These are phyloP conservation scores for Microplitis deprimator DNA, from an alignment of 2,888 invertebrate species.

Conservation along the genomic window DNA sequence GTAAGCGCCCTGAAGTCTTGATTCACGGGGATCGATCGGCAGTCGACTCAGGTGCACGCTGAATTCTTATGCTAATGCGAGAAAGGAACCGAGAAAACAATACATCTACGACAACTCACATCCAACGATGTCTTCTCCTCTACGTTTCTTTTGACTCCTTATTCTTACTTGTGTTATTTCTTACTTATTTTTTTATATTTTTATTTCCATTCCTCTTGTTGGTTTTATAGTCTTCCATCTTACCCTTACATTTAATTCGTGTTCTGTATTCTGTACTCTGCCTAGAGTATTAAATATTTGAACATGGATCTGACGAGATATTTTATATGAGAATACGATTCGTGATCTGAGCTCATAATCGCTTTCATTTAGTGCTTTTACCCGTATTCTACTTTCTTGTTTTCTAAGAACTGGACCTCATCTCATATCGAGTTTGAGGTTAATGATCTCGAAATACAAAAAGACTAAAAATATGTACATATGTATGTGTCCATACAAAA, in stretches of 20 bases:
- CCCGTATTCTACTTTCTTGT: conserved; percentile 27
- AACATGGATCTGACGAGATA: conserved; percentile 61
- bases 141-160: conserved; percentile 24
- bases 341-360: conserved; percentile 58
- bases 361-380: conserved; percentile 11
- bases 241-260: conserved; percentile 31
- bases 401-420: conserved; percentile 46
- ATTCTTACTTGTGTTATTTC: conserved; percentile 28
- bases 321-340: conserved; percentile 63
- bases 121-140: conserved; percentile 35
- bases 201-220: conserved; percentile 14
- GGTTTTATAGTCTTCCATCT: conserved; percentile 31
- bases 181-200: conserved; percentile 20
- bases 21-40: conserved; percentile 65
- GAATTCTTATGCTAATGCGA: conserved; percentile 72
- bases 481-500: too few species aligned
- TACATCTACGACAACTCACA: conserved; percentile 55
- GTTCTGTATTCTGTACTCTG: conserved; percentile 62
- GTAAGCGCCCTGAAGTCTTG: conserved; percentile 56
- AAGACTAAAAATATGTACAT: too few species aligned
- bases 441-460: neutral
- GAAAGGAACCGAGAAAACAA: conserved; percentile 72
- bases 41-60: conserved; percentile 71
- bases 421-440: neutral
- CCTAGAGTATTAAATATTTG: conserved; percentile 64